Evolutionary conservation across 2,888 invertebrate species (phyloP), one percentile per base, ranked within the genome.

Genomic region (Mellilla xanthometata): DNA sequence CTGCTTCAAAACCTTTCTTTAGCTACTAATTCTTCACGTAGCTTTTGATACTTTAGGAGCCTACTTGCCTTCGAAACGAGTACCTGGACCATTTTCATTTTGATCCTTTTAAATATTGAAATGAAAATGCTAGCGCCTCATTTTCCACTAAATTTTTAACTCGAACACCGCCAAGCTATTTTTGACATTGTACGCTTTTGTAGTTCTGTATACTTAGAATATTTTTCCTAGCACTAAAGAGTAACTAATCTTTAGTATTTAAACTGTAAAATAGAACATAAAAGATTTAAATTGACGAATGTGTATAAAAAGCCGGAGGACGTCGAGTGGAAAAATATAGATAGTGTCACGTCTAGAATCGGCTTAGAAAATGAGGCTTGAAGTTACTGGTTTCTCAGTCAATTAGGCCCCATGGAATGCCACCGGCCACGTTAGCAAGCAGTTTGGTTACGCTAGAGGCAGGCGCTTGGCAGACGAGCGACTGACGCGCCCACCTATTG

Each of bases 401-500:
- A 29, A 52, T 49, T 72, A 81, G 81, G 81, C 75, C 74, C 22
- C 27, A 19, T 81, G 75, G 82, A 76, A 77, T 67, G 73, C 77
- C 78, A 68, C 46, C 27, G 12, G 28, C 12, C 47, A 41, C 41
- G 29, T 32, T 24, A 2, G 65, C 71, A 73, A 80, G 81, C 81
- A 79, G 81, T 79, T 79, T 76, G 67, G 81, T 81, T 74, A 65
- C 15, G 24, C 54, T 54, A 3, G 13, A 49, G 39, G 31, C 34
- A 34, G 52, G 32, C 23, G 34, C 12, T 56, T 53, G 52, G 36
- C 65, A 65, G 67, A 54, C 60, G 63, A 68, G 53, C 59, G 72
- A 81, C 76, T 86, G 79, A 85, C 80, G 70, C 77, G 71, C 72
- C 79, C 76, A 80, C 70, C 72, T 46, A 12, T 87, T 87, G 75